A percentile compares a stretch with the other conserved stretches of the same genome.
Evolutionary conservation across 2,888 invertebrate species (phyloP).

Genomic region (Hoplodrina ambigua): DNA sequence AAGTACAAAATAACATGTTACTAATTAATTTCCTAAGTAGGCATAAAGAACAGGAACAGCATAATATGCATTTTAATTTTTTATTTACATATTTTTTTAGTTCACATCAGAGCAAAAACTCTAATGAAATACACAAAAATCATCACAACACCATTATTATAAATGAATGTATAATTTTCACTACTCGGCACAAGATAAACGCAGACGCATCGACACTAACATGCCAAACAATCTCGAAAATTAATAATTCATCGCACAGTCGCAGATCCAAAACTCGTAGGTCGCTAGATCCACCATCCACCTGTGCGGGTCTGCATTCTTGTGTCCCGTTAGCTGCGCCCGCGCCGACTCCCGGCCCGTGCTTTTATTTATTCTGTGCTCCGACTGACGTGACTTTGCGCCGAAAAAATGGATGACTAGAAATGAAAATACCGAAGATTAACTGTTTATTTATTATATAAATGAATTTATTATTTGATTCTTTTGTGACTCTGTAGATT

Average conservation of each 20-base stretch:
- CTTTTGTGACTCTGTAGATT: conserved; percentile 1
- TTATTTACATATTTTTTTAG: not conserved
- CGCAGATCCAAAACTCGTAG: conserved; percentile 51
- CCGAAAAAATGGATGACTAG: conserved; percentile 42
- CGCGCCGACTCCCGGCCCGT: conserved; percentile 40
- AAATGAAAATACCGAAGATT: conserved; percentile 29
- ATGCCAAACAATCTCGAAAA: conserved; percentile 28
- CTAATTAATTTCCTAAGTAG: not conserved
- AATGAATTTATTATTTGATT: too few relatives aligned
- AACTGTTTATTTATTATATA: too few relatives aligned
- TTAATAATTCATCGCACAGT: conserved; percentile 38
- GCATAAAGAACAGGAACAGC: not conserved
- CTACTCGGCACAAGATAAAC: conserved; percentile 5
- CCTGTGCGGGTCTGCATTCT: conserved; percentile 65
- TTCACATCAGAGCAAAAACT: not conserved
- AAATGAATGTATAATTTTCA: too few relatives aligned
- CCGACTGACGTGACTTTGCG: conserved; percentile 12
- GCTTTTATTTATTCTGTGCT: conserved; percentile 62
- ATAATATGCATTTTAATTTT: not conserved
- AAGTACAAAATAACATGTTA: not conserved
- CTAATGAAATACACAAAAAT: not conserved
- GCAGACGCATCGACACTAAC: conserved; percentile 10
- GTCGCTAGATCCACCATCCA: conserved; percentile 63
- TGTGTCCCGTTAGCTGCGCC: conserved; percentile 60
- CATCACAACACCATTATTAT: not conserved